phyloP scores from a whole-genome alignment of 2,113 vertebrate genomes.

The Hemiprocne comata region DNA sequence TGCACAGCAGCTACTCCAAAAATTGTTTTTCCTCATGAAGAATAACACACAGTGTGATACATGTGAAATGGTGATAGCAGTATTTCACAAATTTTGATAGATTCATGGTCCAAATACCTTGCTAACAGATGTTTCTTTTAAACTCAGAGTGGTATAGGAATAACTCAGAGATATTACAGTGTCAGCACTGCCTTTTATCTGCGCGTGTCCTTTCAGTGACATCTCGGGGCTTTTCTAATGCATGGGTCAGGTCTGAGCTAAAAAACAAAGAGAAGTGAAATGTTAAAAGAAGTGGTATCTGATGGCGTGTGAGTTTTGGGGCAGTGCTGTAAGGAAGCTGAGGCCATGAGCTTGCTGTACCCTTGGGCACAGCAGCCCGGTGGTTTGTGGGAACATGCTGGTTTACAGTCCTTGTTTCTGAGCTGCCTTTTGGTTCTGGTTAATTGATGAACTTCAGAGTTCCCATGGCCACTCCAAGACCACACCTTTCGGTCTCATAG shows the following conservation, averaged over 20 bases:
- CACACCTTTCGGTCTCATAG: background rate
- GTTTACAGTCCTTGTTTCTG: background rate
- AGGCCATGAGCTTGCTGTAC: background rate
- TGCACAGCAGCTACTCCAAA: conserved; percentile 63
- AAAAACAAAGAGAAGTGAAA: background rate
- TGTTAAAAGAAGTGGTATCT: background rate
- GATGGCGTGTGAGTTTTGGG: background rate
- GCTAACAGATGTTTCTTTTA: conserved; percentile 73
- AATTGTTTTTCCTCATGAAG: conserved; percentile 57
- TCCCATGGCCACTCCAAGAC: background rate
- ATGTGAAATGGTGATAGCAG: conserved; percentile 41
- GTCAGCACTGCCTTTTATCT: conserved; percentile 70
- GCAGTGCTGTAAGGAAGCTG: background rate
- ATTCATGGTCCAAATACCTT: conserved; percentile 65
- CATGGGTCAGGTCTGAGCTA: conserved; percentile 1
- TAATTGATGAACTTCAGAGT: background rate
- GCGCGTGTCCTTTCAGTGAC: conserved; percentile 54
- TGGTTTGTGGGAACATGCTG: background rate
- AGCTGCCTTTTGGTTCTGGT: conserved; percentile 17
- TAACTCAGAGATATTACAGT: conserved; percentile 69
- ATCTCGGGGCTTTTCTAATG: conserved; percentile 47
- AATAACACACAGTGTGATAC: conserved; percentile 62
- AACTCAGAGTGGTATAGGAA: conserved; percentile 39
- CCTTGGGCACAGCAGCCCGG: background rate
- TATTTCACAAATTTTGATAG: conserved; percentile 64